phyloP scores from a whole-genome alignment of 1,140 invertebrate species.

The Danaus melanippus region DNA sequence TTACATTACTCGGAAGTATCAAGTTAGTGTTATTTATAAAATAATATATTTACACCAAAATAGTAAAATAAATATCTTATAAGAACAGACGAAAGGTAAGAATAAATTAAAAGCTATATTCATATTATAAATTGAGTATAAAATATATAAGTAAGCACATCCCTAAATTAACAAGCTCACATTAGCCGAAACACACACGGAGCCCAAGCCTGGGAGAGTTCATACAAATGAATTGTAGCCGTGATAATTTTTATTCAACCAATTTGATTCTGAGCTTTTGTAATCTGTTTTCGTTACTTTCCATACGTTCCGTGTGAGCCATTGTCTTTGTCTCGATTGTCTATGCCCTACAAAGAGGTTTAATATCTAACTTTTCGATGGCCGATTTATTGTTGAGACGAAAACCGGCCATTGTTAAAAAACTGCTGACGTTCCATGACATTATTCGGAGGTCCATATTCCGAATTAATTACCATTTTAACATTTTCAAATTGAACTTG shows the following conservation, averaged over 20 bases:
- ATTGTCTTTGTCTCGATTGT: conserved; percentile 56
- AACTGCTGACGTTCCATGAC: conserved; percentile 17
- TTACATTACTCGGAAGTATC: no score
- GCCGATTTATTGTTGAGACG: conserved; percentile 37
- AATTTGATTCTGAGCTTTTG: conserved; percentile 53
- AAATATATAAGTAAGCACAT: conserved; percentile 3
- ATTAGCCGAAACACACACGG: conserved; percentile 55
- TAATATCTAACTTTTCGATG: conserved; percentile 46
- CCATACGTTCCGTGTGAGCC: conserved; percentile 53
- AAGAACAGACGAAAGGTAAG: conserved; percentile 6
- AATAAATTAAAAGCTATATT: no score
- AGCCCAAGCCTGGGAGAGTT: conserved; percentile 45
- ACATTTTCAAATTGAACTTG: no score
- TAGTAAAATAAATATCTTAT: conserved; percentile 1
- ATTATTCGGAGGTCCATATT: conserved; percentile 6
- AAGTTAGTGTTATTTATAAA: no score
- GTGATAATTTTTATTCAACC: conserved; percentile 56
- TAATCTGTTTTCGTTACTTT: conserved; percentile 66
- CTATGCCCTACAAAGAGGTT: conserved; percentile 41
- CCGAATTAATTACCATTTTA: no score
- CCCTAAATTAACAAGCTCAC: conserved; percentile 37
- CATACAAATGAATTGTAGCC: conserved; percentile 52
- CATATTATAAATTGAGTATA: no score
- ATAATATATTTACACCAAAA: not conserved
- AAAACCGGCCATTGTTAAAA: conserved; percentile 47